Percentiles rank a stretch among this genome's conserved stretches.
Conservation (phyloP, 2,888 invertebrate genomes). For the Meganola albula region DNA sequence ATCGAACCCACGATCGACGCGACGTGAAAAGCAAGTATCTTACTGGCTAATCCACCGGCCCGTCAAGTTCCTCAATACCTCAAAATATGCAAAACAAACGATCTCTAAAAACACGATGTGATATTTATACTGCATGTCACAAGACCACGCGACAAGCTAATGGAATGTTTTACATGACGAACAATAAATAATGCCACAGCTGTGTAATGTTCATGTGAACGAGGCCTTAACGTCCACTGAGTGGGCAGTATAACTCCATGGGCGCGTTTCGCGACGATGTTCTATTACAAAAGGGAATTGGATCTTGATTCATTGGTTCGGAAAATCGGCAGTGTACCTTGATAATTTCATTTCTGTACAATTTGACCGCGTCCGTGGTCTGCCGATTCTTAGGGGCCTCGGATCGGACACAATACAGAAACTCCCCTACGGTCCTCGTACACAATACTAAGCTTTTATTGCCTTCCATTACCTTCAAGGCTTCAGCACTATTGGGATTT, state of each 20-base stretch:
- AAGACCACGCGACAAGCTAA: slow-evolving; percentile 40
- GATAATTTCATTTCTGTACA: slow-evolving; percentile 79
- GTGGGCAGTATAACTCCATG: slow-evolving; percentile 70
- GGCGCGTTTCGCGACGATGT: slow-evolving; percentile 74
- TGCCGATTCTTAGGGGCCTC: slow-evolving; percentile 72
- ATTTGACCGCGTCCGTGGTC: slow-evolving; percentile 77
- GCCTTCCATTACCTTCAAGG: slow-evolving; percentile 75
- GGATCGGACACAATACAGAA: slow-evolving; percentile 69
- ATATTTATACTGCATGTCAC: slow-evolving; percentile 42
- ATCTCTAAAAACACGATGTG: slow-evolving; percentile 35
- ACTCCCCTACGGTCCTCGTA: slow-evolving; percentile 70
- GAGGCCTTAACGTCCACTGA: slow-evolving; percentile 61
- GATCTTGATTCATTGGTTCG: slow-evolving; percentile 78
- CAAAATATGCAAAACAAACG: slow-evolving; percentile 31
- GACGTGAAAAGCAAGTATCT: slow-evolving; percentile 13
- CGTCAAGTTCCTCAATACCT: slow-evolving; percentile 23
- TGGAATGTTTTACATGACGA: slow-evolving; percentile 38
- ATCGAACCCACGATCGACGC: too few species aligned
- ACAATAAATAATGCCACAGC: slow-evolving; percentile 35
- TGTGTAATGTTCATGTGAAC: slow-evolving; percentile 41
- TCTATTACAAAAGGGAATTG: slow-evolving; percentile 79
- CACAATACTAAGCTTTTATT: slow-evolving; percentile 78
- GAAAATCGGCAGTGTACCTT: slow-evolving; percentile 78
- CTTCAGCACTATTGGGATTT: slow-evolving; percentile 67
- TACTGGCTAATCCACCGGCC: too few species aligned